phyloP scores from a whole-genome alignment of 2,113 vertebrate genomes.

The Pterophyllum scalare region DNA sequence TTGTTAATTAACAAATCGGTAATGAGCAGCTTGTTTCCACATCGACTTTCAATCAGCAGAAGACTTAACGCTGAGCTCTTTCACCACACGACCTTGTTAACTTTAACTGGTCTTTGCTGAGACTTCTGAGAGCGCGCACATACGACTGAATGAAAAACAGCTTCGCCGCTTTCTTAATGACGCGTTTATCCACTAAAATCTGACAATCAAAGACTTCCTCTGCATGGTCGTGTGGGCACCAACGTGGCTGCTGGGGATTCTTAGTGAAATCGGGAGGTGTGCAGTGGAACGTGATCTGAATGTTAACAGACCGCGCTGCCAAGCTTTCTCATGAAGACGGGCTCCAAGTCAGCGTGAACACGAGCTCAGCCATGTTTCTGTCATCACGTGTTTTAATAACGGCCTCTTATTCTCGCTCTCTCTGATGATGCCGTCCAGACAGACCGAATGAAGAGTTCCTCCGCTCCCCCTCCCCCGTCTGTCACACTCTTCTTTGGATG shows the following conservation, averaged over 20 bases:
- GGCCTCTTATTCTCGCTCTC: background rate
- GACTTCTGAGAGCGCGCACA: background rate
- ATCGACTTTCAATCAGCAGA: background rate
- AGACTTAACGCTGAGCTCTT: background rate
- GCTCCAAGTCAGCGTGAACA: constrained; percentile 19
- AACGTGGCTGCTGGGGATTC: constrained; percentile 46
- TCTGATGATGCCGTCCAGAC: background rate
- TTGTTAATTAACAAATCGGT: background rate
- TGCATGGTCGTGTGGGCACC: background rate
- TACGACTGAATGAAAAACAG: background rate
- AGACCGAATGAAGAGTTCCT: background rate
- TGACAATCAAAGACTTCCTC: constrained; percentile 6
- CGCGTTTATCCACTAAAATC: background rate
- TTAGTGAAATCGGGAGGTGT: constrained; percentile 48
- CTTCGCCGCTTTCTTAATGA: background rate
- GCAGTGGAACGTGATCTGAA: constrained; percentile 61
- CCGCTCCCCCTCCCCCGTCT: background rate
- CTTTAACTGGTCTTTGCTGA: constrained; percentile 5
- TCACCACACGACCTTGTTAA: constrained; percentile 26
- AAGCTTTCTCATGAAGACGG: background rate
- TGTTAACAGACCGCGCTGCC: constrained; percentile 32
- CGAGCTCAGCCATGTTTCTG: background rate
- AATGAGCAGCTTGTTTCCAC: background rate
- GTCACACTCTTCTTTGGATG: background rate
- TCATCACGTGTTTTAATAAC: constrained; percentile 22